A percentile compares a stretch with the other conserved stretches of the same genome.
phyloP scores from a whole-genome alignment of 1,140 invertebrate species.

The Philopotamus ludificatus region DNA sequence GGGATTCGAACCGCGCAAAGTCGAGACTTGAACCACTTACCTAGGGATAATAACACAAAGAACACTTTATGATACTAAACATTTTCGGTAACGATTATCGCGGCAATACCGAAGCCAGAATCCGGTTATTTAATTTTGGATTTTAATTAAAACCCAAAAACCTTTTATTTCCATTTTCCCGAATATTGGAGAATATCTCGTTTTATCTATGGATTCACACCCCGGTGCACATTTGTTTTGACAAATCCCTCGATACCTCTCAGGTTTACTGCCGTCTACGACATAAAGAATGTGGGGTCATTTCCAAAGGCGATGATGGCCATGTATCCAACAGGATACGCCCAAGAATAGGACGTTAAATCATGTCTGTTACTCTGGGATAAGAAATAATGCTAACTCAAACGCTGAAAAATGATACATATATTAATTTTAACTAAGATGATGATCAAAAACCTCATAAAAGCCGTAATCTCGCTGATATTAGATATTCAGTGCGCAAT shows the following conservation, averaged over 20 bases:
- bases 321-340: slow-evolving; percentile 33
- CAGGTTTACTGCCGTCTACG: slow-evolving; percentile 24
- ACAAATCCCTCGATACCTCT: slow-evolving; percentile 36
- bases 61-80: slow-evolving; percentile 19
- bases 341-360: slow-evolving; percentile 28
- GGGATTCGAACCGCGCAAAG: slow-evolving; percentile 40
- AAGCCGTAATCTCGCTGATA: no score
- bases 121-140: background rate
- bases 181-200: slow-evolving; percentile 4
- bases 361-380: slow-evolving; percentile 32
- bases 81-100: slow-evolving; percentile 6
- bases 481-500: no score
- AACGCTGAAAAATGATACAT: no score
- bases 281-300: slow-evolving; percentile 39
- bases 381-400: slow-evolving; percentile 19
- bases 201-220: slow-evolving; percentile 25
- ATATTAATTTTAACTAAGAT: no score
- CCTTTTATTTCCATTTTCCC: background rate
- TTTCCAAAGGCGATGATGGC: slow-evolving; percentile 40
- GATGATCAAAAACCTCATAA: no score
- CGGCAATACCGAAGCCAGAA: background rate
- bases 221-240: slow-evolving; percentile 37
- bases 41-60: slow-evolving; percentile 30
- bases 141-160: background rate
- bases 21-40: slow-evolving; percentile 34